These are phyloP conservation scores for Bombus vancouverensis DNA, from an alignment of 1,140 invertebrate genomes.

Conservation along the genomic window DNA sequence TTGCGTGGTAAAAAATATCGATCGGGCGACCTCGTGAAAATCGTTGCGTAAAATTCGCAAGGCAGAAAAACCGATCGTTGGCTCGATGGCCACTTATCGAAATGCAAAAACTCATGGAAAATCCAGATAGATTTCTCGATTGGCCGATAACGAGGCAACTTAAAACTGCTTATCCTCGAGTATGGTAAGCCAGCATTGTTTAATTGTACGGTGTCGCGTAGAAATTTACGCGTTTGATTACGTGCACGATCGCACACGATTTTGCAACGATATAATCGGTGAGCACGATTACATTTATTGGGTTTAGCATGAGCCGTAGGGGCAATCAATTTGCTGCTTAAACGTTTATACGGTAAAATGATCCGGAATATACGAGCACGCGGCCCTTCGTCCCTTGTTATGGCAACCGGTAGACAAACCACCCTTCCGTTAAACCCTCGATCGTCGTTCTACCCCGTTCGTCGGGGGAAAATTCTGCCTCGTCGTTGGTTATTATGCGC, in stretches of 20 bases:
- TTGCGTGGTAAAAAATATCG: not conserved
- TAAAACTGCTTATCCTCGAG: not conserved
- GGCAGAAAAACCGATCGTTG: no score
- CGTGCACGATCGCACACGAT: conserved; percentile 37
- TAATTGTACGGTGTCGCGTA: conserved; percentile 10
- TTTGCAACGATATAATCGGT: conserved; percentile 43
- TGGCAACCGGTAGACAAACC: conserved; percentile 51
- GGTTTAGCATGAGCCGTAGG: conserved; percentile 50
- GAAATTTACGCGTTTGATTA: conserved; percentile 49
- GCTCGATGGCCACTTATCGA: not conserved
- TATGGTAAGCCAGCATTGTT: not conserved
- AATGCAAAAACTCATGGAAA: not conserved
- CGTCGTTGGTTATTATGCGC: conserved; percentile 49
- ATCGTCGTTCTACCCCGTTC: conserved; percentile 4
- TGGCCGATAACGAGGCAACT: not conserved
- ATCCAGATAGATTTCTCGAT: not conserved
- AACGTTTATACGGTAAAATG: conserved; percentile 57
- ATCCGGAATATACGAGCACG: conserved; percentile 52
- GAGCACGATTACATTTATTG: conserved; percentile 54
- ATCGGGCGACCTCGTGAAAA: not conserved
- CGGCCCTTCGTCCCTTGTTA: conserved; percentile 48
- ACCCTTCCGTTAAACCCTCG: conserved; percentile 53
- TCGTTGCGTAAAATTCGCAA: not conserved
- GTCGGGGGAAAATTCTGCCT: conserved; percentile 21
- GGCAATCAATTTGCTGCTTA: conserved; percentile 55